Evolutionary conservation across 2,888 invertebrate genomes (phyloP).

Genomic region (Pseudeuparius sepicola): DNA sequence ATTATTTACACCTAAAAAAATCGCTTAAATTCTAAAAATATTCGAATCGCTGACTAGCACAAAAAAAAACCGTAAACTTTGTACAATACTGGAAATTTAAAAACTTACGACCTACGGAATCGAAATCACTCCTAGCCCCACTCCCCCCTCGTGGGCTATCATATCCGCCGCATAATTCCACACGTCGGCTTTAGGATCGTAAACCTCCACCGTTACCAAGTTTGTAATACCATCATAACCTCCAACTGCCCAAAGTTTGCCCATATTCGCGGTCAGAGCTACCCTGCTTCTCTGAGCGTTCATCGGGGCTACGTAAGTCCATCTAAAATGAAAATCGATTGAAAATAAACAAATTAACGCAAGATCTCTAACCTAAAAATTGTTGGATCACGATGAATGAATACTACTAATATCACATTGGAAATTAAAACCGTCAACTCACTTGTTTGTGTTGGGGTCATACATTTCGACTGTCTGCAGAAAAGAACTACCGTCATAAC

Average conservation of each 20-base stretch:
- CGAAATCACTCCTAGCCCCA: slow-evolving; percentile 73
- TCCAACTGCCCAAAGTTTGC: slow-evolving; percentile 73
- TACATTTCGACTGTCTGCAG: slow-evolving; percentile 73
- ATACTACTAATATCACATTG: slow-evolving; percentile 6
- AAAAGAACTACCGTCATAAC: slow-evolving; percentile 78
- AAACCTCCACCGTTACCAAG: slow-evolving; percentile 74
- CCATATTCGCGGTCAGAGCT: slow-evolving; percentile 73
- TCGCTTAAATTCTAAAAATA: slow-evolving; percentile 5
- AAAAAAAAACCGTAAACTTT: too few relatives aligned
- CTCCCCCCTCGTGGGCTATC: slow-evolving; percentile 83
- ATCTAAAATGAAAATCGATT: slow-evolving; percentile 38
- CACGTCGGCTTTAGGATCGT: slow-evolving; percentile 59
- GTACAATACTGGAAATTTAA: too few relatives aligned
- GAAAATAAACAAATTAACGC: too few relatives aligned
- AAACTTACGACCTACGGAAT: slow-evolving; percentile 19
- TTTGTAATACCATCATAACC: slow-evolving; percentile 74
- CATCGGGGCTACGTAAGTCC: slow-evolving; percentile 72
- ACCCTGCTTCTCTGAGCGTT: slow-evolving; percentile 72
- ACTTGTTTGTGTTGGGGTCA: slow-evolving; percentile 61
- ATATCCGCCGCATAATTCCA: slow-evolving; percentile 70
- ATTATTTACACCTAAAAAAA: background rate
- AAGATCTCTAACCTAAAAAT: too few relatives aligned
- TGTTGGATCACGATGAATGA: too few relatives aligned
- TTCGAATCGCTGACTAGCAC: slow-evolving; percentile 11
- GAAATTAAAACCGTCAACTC: slow-evolving; percentile 30